Conservation (phyloP, 2,113 vertebrate genomes). For the Indicator maculatus region DNA sequence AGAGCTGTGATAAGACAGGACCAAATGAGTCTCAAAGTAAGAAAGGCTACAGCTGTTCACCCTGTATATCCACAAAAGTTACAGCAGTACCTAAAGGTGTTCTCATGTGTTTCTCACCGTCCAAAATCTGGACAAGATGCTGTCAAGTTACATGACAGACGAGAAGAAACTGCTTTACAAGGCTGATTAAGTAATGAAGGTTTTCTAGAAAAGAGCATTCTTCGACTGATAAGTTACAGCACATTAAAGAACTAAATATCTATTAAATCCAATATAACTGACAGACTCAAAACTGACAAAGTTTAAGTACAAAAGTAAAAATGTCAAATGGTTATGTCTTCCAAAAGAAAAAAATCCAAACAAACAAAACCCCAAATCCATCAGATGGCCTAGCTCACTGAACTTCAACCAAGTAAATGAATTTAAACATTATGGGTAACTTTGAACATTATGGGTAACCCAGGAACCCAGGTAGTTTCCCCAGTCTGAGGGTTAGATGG, state of each 20-base stretch:
- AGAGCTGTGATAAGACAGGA: not conserved
- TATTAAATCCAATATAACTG: not conserved
- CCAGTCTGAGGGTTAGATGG: accelerated
- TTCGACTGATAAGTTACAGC: not conserved
- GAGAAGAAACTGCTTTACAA: not conserved
- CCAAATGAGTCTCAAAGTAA: not conserved
- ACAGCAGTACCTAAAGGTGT: accelerated
- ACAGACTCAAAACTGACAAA: not conserved
- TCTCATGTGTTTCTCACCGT: not conserved
- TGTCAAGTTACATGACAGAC: not conserved
- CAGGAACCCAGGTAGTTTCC: not conserved
- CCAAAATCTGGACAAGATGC: not conserved
- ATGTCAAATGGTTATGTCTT: not conserved
- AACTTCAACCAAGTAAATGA: not conserved
- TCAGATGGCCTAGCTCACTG: not conserved
- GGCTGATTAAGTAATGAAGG: not conserved
- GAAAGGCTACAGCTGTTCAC: not conserved
- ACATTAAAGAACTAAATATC: not conserved
- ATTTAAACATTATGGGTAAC: not conserved
- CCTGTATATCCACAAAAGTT: not conserved
- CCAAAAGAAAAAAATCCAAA: not conserved
- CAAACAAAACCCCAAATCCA: no score
- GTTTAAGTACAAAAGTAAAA: not conserved
- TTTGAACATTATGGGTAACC: not conserved
- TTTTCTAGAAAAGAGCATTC: not conserved